Base-by-base conservation (phyloP, 2,888 invertebrate species). In the Pollenia griseotomentosa region DNA sequence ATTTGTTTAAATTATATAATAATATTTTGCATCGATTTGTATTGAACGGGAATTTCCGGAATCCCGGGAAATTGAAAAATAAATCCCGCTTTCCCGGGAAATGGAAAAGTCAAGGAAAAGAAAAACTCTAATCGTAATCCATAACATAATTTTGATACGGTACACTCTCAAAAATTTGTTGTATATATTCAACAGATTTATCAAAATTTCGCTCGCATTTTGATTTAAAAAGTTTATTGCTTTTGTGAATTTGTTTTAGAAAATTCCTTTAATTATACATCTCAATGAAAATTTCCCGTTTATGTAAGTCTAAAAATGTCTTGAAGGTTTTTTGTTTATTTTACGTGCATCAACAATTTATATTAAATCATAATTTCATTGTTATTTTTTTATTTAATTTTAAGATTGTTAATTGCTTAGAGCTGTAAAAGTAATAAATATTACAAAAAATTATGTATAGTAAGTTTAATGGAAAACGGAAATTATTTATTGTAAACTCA, bases 391-490 rank as follows among this genome's bases (percentile, higher is more conserved):
- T 33, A 75, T 61, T 16, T 65, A 66, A 66, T 46, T n/a, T 48
- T 42, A 23, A 46, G 19, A 19, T 19, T 74, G 11, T 42, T 68
- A 51, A 44, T 74, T 65, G 70, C 63, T 71, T 40, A n/a, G 16
- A 65, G 70, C 63, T 57, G 65, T 40, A 83, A 70, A 77, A 14
- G 70, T 77, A 77, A 83, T 83, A 83, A 77, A 77, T 77, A 83
- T 83, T 71, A 77, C 77, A 83, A 83, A 63, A 73, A 53, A 9
- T 74, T 74, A 63, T 40, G 42, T 40, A 40, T 12, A 16, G 40
- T 74, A 59, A 57, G 12, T 59, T 40, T 40, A 59, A 46, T 16
- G 46, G 53, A 51, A 68, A 46, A 68, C 40, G 63, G 51, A 75
- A 63, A 63, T 75, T 75, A 51, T 75, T 63, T 63, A 75, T 53